Percentiles rank a stretch among this genome's conserved stretches.
Conservation (phyloP, 2,797 vertebrate species). For the Heteromormyrus szaboi region DNA sequence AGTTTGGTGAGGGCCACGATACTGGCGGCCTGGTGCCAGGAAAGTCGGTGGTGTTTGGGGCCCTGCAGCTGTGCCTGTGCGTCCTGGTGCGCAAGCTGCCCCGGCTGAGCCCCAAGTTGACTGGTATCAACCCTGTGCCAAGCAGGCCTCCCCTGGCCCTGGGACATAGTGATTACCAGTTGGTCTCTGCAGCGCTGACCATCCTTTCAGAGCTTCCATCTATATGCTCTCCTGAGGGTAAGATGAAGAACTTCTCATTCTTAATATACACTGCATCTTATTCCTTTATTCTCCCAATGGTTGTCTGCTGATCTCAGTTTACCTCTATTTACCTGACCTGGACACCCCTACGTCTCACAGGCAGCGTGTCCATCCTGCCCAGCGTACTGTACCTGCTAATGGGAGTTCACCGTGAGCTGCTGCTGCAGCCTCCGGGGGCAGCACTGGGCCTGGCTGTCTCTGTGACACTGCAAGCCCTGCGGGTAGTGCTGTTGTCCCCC, state of each 20-base stretch:
- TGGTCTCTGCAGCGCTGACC: slow-evolving; percentile 71
- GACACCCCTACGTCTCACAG: slow-evolving; percentile 33
- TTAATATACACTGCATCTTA: background rate
- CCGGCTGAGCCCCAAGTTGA: slow-evolving; percentile 80
- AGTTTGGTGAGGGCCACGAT: slow-evolving; percentile 88
- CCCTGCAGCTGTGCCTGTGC: slow-evolving; percentile 81
- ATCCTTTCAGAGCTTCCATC: slow-evolving; percentile 84
- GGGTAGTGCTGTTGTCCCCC: slow-evolving; percentile 70
- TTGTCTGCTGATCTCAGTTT: background rate
- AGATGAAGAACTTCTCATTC: background rate
- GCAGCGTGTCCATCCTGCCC: slow-evolving; percentile 79
- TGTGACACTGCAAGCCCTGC: slow-evolving; percentile 74
- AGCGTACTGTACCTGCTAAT: slow-evolving; percentile 81
- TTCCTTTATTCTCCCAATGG: background rate
- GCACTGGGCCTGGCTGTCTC: slow-evolving; percentile 49
- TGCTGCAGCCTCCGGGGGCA: slow-evolving; percentile 57
- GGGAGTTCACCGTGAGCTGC: slow-evolving; percentile 75
- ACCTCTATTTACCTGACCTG: background rate
- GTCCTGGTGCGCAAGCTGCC: slow-evolving; percentile 85
- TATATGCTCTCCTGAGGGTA: slow-evolving; percentile 91
- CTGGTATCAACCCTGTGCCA: slow-evolving; percentile 58
- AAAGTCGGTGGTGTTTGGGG: slow-evolving; percentile 81
- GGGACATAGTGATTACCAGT: slow-evolving; percentile 63
- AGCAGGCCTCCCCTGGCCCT: slow-evolving; percentile 59
- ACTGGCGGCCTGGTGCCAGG: slow-evolving; percentile 85